phyloP scores from a whole-genome alignment of 2,113 vertebrate species.

The Amblyornis subalaris region DNA sequence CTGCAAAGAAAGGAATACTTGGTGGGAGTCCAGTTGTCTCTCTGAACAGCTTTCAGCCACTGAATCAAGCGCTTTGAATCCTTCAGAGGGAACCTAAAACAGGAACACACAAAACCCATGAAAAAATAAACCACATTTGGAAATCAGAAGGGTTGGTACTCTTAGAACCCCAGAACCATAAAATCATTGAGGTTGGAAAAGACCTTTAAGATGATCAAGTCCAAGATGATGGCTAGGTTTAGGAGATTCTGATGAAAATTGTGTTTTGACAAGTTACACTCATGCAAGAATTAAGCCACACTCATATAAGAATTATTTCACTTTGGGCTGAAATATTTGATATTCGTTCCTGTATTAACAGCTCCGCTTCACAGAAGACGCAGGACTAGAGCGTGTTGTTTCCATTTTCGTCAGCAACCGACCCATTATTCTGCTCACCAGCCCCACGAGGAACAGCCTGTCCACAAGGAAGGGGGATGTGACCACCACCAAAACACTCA shows the following conservation, averaged over 20 bases:
- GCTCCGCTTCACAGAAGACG: background rate
- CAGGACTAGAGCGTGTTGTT: background rate
- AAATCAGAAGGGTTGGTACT: background rate
- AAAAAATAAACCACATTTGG: background rate
- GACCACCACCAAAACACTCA: background rate
- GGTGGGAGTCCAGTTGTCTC: constrained; percentile 81
- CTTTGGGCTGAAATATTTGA: background rate
- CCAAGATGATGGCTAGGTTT: background rate
- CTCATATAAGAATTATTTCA: background rate
- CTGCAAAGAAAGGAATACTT: constrained; percentile 85
- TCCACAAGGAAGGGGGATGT: rapidly evolving
- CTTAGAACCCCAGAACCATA: background rate
- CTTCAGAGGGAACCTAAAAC: constrained; percentile 79
- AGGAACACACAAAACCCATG: background rate
- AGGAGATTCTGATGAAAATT: background rate
- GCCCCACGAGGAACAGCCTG: background rate
- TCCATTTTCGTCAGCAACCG: background rate
- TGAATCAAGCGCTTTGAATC: constrained; percentile 77
- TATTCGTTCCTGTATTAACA: rapidly evolving
- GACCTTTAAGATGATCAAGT: background rate
- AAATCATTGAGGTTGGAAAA: background rate
- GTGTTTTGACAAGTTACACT: background rate
- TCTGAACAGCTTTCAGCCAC: constrained; percentile 80
- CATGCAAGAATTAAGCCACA: rapidly evolving
- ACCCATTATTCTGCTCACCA: background rate